These are phyloP conservation scores for Sarcophaga caerulescens DNA, from an alignment of 2,888 invertebrate species.

Conservation along the genomic window DNA sequence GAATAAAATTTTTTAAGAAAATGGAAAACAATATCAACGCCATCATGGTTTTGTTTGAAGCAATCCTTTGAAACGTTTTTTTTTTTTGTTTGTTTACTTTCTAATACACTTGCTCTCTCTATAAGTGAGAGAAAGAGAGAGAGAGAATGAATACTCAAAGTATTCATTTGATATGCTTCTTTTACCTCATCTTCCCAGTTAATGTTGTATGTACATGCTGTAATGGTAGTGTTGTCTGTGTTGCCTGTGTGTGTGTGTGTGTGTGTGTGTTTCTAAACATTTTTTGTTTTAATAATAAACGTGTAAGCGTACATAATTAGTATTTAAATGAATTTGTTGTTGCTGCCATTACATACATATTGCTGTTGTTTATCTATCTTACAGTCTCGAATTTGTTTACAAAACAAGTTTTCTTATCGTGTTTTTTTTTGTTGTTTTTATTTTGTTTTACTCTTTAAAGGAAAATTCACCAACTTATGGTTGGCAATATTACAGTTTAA, in stretches of 20 bases:
- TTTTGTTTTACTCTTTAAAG: no score
- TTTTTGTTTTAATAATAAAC: no score
- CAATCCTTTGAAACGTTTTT: not conserved
- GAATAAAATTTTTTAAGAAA: not conserved
- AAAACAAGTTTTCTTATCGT: not conserved
- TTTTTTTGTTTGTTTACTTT: not conserved
- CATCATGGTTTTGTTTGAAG: not conserved
- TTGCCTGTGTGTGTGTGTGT: no score
- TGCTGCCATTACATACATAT: no score
- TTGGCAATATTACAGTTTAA: not conserved
- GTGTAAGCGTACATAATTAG: slow-evolving; percentile 46
- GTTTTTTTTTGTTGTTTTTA: no score
- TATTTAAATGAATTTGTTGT: slow-evolving; percentile 26
- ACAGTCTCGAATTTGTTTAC: not conserved
- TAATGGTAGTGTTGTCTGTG: no score
- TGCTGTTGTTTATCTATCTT: not conserved
- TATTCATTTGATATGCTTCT: no score
- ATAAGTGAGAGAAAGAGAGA: no score
- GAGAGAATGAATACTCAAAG: no score
- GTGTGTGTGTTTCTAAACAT: no score
- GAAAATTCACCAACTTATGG: not conserved
- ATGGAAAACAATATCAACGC: slow-evolving; percentile 26
- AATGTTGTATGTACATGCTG: no score
- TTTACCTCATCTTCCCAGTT: no score
- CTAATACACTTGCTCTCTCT: not conserved